phyloP scores from a whole-genome alignment of 2,797 vertebrate genomes.

The Cossypha dichroa region DNA sequence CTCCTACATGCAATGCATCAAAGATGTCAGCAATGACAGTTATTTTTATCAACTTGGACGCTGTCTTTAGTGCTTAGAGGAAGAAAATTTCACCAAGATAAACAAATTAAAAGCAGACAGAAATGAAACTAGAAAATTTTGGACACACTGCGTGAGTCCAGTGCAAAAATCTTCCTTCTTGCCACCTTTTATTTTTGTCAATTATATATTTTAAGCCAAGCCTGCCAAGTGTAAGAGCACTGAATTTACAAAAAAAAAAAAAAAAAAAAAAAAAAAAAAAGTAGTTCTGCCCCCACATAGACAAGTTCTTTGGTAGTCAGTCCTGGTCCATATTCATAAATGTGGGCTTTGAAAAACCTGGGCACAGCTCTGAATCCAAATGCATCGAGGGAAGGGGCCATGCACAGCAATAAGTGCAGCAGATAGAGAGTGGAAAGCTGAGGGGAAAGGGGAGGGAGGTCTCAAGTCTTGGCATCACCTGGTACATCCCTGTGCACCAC shows the following conservation, averaged over 20 bases:
- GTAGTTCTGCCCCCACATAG: neutral
- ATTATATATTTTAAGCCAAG: neutral
- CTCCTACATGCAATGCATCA: neutral
- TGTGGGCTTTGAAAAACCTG: neutral
- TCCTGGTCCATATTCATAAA: neutral
- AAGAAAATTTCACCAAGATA: neutral
- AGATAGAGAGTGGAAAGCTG: neutral
- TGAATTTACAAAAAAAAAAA: neutral
- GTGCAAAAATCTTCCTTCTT: neutral
- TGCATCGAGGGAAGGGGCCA: fast-evolving
- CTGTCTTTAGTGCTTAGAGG: neutral
- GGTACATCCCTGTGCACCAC: too few relatives aligned
- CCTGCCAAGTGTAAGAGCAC: neutral
- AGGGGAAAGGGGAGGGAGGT: neutral
- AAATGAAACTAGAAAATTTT: neutral
- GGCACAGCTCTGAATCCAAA: neutral
- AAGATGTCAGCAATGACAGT: neutral
- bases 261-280: neutral
- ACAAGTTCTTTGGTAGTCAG: neutral
- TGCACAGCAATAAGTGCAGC: neutral
- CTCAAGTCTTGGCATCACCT: neutral
- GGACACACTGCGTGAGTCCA: neutral
- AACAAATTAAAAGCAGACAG: neutral
- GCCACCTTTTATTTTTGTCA: neutral
- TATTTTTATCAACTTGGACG: neutral